Base-by-base conservation (phyloP, 2,797 vertebrate genomes). In the Xenentodon cancila region DNA sequence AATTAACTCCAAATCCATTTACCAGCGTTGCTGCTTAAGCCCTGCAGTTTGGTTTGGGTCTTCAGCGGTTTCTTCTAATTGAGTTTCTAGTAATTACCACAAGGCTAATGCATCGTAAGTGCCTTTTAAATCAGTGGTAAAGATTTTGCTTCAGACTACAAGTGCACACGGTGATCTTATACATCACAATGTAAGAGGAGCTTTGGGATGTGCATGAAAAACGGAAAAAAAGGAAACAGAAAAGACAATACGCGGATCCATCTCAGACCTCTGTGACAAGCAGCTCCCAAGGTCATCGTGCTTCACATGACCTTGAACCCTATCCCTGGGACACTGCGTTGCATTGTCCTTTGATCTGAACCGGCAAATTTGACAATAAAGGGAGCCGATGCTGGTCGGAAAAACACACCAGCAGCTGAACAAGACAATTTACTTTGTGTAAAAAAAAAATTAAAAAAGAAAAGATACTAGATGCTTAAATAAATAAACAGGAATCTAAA, bases 71-170 rank as follows among this genome's bases (percentile, higher is more conserved):
- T 91, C 83, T 89, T 82, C 81, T 92, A 93, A 93, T 93, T 90
- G 88, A 92, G 91, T 92, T 93, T 92, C 85, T 89, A 86, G 90
- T 92, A 92, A 92, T 93, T 94, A 92, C 87, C 89, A 83, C 77
- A 77, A 79, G 81, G 87, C 88, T 92, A 92, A 93, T 92, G 91
- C 89, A 90, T 92, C 89, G 88, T 91, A 91, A 93, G 90, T 75
- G 87, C 79, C 89, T 86, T 90, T 79, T 91, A 92, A 94, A 93
- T 93, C 90, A 91, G 84, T 79, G 79, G 73, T 92, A 92, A 92
- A 88, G 90, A 93, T 92, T 92, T 91, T 88, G 75, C 82, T 88
- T 90, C 89, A 81, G 74, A 72, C 86, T 77, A 77, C 76, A 85
- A 90, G 86, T 84, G 74, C 80, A 75, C 59, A 64, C 59, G 64